Evolutionary conservation across 2,113 vertebrate species (phyloP).

Genomic region (Oreochromis niloticus): DNA sequence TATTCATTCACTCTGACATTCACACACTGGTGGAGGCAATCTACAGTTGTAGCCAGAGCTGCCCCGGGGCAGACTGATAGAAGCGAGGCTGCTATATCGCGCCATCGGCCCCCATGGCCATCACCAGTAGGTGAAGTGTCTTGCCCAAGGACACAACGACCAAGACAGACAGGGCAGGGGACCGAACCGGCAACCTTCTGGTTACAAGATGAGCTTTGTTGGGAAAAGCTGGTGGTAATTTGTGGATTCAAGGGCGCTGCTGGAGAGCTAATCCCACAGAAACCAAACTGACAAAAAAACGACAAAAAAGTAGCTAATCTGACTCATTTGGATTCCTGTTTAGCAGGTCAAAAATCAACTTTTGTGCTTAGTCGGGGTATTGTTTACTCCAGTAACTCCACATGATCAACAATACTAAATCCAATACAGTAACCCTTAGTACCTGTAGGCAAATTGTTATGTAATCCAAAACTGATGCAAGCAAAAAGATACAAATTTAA

Average conservation of each 20-base stretch:
- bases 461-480: background rate
- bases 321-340: background rate
- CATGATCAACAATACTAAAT: background rate
- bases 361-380: background rate
- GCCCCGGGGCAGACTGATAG: too few species aligned
- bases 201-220: background rate
- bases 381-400: background rate
- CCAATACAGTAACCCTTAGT: background rate
- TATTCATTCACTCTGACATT: too few species aligned
- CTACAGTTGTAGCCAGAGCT: too few species aligned
- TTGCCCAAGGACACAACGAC: too few species aligned
- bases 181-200: too few species aligned
- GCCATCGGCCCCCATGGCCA: too few species aligned
- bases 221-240: background rate
- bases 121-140: too few species aligned
- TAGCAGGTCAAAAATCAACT: background rate
- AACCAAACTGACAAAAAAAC: background rate
- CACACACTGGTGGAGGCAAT: too few species aligned
- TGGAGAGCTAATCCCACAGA: background rate
- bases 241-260: accelerated
- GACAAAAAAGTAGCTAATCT: background rate
- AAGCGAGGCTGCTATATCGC: too few species aligned
- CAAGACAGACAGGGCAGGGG: too few species aligned
- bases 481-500: background rate
- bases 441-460: background rate